phyloP scores from a whole-genome alignment of 92 coral and sea anemone genomes.

The Phenganax subtilis region DNA sequence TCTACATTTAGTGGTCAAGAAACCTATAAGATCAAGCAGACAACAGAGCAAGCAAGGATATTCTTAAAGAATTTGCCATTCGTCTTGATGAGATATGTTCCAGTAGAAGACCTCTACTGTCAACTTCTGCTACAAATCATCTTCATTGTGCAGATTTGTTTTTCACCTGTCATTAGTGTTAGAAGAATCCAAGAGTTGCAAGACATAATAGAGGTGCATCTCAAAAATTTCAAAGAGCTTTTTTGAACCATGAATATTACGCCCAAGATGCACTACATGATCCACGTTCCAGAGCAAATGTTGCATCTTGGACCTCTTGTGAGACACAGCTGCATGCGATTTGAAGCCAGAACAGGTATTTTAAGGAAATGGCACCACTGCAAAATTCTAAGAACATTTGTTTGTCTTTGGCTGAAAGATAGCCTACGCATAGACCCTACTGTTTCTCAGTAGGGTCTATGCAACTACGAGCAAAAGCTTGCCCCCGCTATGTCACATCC shows the following conservation, averaged over 20 bases:
- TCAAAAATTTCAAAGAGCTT: not conserved
- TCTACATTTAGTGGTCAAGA: constrained; percentile 31
- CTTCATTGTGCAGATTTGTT: constrained; percentile 28
- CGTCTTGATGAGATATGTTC: constrained; percentile 47
- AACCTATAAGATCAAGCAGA: constrained; percentile 34
- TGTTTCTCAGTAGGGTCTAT: too few species aligned
- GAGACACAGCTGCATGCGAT: constrained; percentile 60
- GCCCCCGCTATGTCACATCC: too few species aligned
- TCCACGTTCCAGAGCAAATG: constrained; percentile 61
- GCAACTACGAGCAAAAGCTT: too few species aligned
- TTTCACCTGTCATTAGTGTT: constrained; percentile 33
- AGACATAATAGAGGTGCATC: constrained; percentile 5
- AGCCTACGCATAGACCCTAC: not conserved
- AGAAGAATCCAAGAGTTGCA: constrained; percentile 10
- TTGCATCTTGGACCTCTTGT: constrained; percentile 62
- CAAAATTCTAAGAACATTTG: constrained; percentile 60
- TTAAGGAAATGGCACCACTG: constrained; percentile 52
- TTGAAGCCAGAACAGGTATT: constrained; percentile 62
- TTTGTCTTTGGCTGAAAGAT: constrained; percentile 58
- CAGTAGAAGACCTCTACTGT: constrained; percentile 40
- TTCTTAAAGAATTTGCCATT: constrained; percentile 51
- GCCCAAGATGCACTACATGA: constrained; percentile 62
- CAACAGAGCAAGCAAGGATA: constrained; percentile 41
- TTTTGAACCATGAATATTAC: constrained; percentile 37
- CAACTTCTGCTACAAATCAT: constrained; percentile 20